A percentile compares a stretch with the other conserved stretches of the same genome.
Evolutionary conservation across 2,797 vertebrate genomes (phyloP).

Genomic region (Petrocephalus sullivani): DNA sequence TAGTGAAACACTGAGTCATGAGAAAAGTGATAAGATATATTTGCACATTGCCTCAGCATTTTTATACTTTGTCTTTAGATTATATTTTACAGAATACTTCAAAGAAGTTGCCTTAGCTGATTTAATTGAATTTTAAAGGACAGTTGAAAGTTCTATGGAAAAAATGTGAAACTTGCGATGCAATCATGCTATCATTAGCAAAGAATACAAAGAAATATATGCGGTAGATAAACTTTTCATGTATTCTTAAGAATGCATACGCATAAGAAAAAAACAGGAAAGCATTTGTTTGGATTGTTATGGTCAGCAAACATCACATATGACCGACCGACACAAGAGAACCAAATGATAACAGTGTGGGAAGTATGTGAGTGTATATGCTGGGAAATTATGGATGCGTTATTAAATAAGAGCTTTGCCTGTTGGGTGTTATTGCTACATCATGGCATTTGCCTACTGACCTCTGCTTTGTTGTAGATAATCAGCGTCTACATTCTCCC

Average conservation of each 20-base stretch:
- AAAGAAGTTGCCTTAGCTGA: neutral
- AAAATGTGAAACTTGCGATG: neutral
- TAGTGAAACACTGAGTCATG: neutral
- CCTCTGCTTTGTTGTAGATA: slow-evolving; percentile 1
- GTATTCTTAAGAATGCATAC: neutral
- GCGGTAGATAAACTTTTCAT: neutral
- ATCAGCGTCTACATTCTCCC: neutral
- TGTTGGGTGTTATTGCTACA: neutral
- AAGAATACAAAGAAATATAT: neutral
- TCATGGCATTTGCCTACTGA: neutral
- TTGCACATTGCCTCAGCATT: neutral
- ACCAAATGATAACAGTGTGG: neutral
- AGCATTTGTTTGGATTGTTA: neutral
- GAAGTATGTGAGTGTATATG: neutral
- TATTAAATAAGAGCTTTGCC: neutral
- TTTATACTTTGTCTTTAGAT: neutral
- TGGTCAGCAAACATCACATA: neutral
- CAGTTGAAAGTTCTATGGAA: neutral
- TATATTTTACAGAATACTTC: neutral
- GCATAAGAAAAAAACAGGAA: neutral
- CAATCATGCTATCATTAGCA: neutral
- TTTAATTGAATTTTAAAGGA: neutral
- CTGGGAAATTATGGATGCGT: neutral
- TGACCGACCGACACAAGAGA: neutral
- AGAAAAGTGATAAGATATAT: neutral